Percentiles rank a stretch among this genome's conserved stretches.
These are phyloP conservation scores for Drosophila macrothrix DNA, from an alignment of 2,888 invertebrate species.

Conservation along the genomic window DNA sequence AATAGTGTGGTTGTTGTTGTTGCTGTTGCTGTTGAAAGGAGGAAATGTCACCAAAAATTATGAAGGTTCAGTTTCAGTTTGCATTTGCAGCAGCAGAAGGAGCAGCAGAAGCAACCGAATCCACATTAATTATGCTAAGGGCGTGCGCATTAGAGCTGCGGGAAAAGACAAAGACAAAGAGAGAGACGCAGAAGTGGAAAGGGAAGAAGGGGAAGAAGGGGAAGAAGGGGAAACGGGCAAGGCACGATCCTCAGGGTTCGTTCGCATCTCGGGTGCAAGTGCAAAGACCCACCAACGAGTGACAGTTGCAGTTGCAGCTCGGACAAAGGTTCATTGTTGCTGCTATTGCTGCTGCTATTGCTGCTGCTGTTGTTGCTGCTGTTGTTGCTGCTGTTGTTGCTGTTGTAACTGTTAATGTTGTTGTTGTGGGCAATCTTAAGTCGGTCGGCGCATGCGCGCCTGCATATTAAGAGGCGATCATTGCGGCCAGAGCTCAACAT, in stretches of 20 bases:
- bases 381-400: conserved; percentile 34
- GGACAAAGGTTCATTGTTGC: conserved; percentile 21
- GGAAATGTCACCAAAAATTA: conserved; percentile 81
- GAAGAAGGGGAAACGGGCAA: background rate
- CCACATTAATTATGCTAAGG: conserved; percentile 74
- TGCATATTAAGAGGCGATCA: conserved; percentile 78
- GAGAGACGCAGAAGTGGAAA: background rate
- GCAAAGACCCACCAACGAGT: conserved; percentile 59
- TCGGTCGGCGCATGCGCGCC: conserved; percentile 72
- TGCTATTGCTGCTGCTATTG: conserved; percentile 31
- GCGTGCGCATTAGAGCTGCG: conserved; percentile 66
- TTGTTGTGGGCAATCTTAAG: conserved; percentile 68
- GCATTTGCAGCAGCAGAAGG: background rate
- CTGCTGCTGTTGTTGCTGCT: conserved; percentile 39
- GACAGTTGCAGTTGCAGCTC: conserved; percentile 51
- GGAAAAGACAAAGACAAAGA: background rate
- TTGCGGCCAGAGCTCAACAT: conserved; percentile 21
- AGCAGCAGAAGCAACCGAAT: background rate
- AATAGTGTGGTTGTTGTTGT: conserved; percentile 2
- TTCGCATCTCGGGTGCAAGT: conserved; percentile 50
- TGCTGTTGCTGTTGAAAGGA: conserved; percentile 40
- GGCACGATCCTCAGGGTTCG: conserved; percentile 47
- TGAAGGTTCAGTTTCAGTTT: conserved; percentile 66
- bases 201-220: background rate
- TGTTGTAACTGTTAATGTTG: conserved; percentile 39